Evolutionary conservation across 2,888 invertebrate genomes (phyloP).

Genomic region (Conops quadrifasciatus): DNA sequence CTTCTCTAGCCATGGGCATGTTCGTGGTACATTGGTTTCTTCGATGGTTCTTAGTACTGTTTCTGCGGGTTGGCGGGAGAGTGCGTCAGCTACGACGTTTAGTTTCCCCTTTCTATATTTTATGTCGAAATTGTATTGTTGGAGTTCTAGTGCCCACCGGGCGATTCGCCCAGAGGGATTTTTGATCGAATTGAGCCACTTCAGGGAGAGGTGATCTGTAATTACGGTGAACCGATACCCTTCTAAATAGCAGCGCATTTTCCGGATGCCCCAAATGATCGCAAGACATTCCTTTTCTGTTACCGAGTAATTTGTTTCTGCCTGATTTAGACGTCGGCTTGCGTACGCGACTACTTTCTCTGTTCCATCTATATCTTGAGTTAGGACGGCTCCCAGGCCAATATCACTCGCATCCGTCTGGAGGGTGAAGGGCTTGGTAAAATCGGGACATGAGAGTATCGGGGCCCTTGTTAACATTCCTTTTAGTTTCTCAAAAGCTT

Average conservation of each 20-base stretch:
- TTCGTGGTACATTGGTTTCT: too few relatives aligned
- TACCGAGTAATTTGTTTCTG: constrained; percentile 21
- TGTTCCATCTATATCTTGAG: not conserved
- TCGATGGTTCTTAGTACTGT: not conserved
- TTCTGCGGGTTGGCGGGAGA: constrained; percentile 25
- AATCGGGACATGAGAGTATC: constrained; percentile 19
- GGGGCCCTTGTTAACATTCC: constrained; percentile 16
- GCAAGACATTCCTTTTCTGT: constrained; percentile 41
- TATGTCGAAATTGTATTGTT: constrained; percentile 33
- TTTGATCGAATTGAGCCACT: constrained; percentile 38
- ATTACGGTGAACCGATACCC: constrained; percentile 29
- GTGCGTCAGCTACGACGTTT: constrained; percentile 36
- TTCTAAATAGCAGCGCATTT: constrained; percentile 25
- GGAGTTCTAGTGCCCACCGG: constrained; percentile 38
- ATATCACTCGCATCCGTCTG: constrained; percentile 35
- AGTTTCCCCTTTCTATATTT: constrained; percentile 18
- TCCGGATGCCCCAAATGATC: constrained; percentile 21
- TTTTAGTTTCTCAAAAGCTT: constrained; percentile 28
- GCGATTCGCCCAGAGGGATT: constrained; percentile 39
- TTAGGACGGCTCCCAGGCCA: constrained; percentile 22
- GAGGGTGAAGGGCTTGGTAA: constrained; percentile 19
- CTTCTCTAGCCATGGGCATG: constrained; percentile 18
- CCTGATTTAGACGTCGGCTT: not conserved
- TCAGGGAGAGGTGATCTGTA: constrained; percentile 39
- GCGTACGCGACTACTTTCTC: constrained; percentile 23